Conservation (phyloP, 2,888 invertebrate genomes). For the Trichogramma evanescens region DNA sequence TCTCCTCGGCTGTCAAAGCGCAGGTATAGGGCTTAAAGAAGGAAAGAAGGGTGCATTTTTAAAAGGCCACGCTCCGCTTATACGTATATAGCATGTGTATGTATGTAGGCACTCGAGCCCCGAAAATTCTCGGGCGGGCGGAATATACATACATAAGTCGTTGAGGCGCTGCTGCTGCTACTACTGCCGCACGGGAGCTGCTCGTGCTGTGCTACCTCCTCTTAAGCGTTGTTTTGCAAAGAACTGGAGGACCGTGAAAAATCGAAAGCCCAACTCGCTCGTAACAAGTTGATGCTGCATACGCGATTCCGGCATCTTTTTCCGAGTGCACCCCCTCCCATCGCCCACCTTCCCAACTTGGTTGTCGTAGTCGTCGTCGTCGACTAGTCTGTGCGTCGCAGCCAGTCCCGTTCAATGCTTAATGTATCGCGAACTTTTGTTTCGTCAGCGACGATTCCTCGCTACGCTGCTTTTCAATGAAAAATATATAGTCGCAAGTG, state of each 20-base stretch:
- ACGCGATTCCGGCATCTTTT: too few species aligned
- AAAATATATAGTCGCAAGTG: too few species aligned
- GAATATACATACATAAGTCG: too few species aligned
- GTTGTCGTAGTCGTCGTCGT: too few species aligned
- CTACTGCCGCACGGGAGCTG: not conserved
- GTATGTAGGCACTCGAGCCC: not conserved
- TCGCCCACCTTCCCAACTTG: too few species aligned
- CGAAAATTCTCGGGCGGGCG: conserved; percentile 6
- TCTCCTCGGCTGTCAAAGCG: too few species aligned
- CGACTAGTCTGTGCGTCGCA: too few species aligned
- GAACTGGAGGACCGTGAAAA: conserved; percentile 12
- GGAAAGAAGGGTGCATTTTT: conserved; percentile 24
- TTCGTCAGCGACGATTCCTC: not conserved
- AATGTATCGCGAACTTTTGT: conserved; percentile 19
- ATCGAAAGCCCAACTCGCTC: conserved; percentile 10
- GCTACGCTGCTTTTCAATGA: too few species aligned
- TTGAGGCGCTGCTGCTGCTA: too few species aligned
- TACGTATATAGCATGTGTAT: not conserved
- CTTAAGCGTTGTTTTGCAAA: conserved; percentile 15
- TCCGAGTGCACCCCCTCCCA: too few species aligned
- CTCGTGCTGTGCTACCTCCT: not conserved
- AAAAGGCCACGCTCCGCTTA: conserved; percentile 19
- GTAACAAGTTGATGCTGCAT: too few species aligned
- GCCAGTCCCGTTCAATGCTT: conserved; percentile 14
- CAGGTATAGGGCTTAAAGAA: too few species aligned